Conservation (phyloP, 2,797 vertebrate species). For the Sorex maritimensis region DNA sequence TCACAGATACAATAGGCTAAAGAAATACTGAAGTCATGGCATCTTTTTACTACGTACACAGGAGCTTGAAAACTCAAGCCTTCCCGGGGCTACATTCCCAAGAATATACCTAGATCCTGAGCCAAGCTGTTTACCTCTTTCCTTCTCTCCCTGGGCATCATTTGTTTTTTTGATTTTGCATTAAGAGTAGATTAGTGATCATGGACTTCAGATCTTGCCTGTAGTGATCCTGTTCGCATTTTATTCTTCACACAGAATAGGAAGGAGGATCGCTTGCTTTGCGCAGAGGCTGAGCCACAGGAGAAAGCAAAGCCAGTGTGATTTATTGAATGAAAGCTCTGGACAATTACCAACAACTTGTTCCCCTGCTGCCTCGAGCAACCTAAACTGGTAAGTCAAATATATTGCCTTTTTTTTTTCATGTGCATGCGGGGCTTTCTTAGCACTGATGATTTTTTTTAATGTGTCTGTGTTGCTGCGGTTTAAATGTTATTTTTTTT, state of each 20-base stretch:
- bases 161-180: conserved; percentile 80
- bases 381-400: conserved; percentile 94
- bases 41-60: conserved; percentile 78
- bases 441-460: conserved; percentile 63
- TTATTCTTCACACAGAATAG: conserved; percentile 90
- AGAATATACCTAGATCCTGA: conserved; percentile 75
- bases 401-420: conserved; percentile 79
- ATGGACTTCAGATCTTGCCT: conserved; percentile 87
- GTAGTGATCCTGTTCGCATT: conserved; percentile 88
- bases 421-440: conserved; percentile 47
- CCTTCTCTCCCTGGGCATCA: conserved; percentile 53
- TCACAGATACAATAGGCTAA: conserved; percentile 81
- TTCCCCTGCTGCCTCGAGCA: conserved; percentile 89
- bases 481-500: conserved; percentile 48
- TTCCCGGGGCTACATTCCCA: conserved; percentile 75
- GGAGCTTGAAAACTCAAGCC: conserved; percentile 68
- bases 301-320: conserved; percentile 89
- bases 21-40: conserved; percentile 83
- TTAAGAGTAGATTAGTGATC: conserved; percentile 80
- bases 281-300: conserved; percentile 93
- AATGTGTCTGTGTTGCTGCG: conserved; percentile 62
- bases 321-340: conserved; percentile 93
- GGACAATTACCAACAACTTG: conserved; percentile 91
- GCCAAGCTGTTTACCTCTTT: conserved; percentile 73
- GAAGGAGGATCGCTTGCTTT: conserved; percentile 90